A percentile compares a stretch with the other conserved stretches of the same genome.
Evolutionary conservation across 2,888 invertebrate species (phyloP).

Genomic region (Andrena bicolor): DNA sequence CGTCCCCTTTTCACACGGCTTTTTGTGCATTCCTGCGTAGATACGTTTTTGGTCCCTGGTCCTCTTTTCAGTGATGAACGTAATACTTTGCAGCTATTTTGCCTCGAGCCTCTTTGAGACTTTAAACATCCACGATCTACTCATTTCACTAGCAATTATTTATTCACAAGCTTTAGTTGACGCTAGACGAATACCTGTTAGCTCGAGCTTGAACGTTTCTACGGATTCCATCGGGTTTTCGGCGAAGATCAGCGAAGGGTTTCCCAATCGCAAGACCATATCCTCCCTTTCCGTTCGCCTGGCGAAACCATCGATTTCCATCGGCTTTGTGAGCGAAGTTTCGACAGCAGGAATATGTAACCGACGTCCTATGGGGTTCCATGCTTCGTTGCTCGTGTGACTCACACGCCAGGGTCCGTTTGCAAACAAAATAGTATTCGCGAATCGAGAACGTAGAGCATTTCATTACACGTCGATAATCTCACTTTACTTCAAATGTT

Average conservation of each 20-base stretch:
- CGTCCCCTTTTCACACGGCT: neutral
- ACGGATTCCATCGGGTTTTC: conserved; percentile 52
- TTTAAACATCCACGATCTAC: neutral
- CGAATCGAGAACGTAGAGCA: conserved; percentile 10
- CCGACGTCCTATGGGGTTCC: conserved; percentile 67
- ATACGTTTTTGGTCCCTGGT: neutral
- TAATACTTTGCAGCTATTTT: neutral
- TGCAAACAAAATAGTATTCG: conserved; percentile 39
- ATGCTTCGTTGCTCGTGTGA: conserved; percentile 73
- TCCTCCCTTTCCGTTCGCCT: conserved; percentile 40
- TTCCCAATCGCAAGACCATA: conserved; percentile 36
- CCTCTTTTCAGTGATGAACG: neutral
- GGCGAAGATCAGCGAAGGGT: conserved; percentile 43
- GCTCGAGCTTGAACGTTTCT: conserved; percentile 37
- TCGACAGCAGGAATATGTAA: conserved; percentile 64
- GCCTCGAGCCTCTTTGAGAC: neutral
- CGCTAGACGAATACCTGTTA: neutral
- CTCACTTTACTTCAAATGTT: no score
- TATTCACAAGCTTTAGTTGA: neutral
- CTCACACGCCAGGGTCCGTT: conserved; percentile 66
- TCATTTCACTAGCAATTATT: neutral
- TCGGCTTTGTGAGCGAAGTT: conserved; percentile 49
- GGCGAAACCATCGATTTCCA: conserved; percentile 66
- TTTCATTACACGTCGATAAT: no score
- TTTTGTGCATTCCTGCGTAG: neutral